These are phyloP conservation scores for Rhorus exstirpatorius DNA, from an alignment of 2,888 invertebrate species.

Conservation along the genomic window DNA sequence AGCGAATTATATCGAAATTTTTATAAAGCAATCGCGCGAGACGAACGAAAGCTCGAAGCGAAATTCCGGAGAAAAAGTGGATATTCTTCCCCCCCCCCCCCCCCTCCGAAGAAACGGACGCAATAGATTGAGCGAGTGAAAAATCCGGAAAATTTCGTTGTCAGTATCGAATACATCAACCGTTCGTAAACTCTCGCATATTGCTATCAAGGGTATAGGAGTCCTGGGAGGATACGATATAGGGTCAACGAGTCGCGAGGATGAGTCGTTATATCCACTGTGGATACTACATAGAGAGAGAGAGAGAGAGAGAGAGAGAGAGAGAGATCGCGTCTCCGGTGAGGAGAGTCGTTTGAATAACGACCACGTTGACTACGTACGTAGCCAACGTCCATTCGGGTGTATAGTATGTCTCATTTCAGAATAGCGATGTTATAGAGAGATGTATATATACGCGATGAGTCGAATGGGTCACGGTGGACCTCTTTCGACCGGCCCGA, in stretches of 20 bases:
- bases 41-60: too few relatives aligned
- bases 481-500: slow-evolving; percentile 61
- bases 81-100: too few relatives aligned
- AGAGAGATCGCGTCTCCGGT: slow-evolving; percentile 54
- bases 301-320: too few relatives aligned
- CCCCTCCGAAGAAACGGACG: too few relatives aligned
- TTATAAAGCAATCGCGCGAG: too few relatives aligned
- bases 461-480: slow-evolving; percentile 50
- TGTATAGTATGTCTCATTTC: slow-evolving; percentile 41
- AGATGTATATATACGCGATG: slow-evolving; percentile 15
- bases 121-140: neutral
- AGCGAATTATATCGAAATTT: too few relatives aligned
- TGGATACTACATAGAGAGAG: too few relatives aligned
- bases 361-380: slow-evolving; percentile 39
- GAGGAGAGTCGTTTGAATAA: slow-evolving; percentile 67
- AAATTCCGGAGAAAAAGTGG: too few relatives aligned
- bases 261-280: slow-evolving; percentile 56
- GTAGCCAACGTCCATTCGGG: slow-evolving; percentile 25
- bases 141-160: slow-evolving; percentile 21
- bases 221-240: slow-evolving; percentile 51
- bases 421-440: too few relatives aligned
- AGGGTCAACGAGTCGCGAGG: slow-evolving; percentile 56
- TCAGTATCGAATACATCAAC: slow-evolving; percentile 61
- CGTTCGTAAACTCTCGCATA: slow-evolving; percentile 47
- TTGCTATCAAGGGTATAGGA: slow-evolving; percentile 7